Base-by-base conservation (phyloP, 2,113 vertebrate genomes). In the Macrotis lagotis region DNA sequence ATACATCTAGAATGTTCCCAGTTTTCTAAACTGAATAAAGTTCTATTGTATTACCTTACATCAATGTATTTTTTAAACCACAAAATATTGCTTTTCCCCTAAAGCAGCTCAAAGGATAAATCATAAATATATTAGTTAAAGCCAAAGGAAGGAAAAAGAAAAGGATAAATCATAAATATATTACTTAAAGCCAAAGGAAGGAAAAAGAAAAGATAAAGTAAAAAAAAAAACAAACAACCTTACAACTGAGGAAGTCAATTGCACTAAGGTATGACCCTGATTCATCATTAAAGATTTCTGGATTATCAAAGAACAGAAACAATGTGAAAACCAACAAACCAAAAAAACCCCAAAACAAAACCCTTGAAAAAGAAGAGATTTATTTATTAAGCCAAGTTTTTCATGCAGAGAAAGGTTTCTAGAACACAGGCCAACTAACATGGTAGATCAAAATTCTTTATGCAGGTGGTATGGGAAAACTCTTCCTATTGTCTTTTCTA, bases 131-230 rank as follows among this genome's bases (percentile, higher is more conserved):
- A 11, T 94, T 96, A 96, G 25, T 89, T 26, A 93, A 88, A 91
- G 47, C 90, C n/a, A 50, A 28, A 52, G 94, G 83, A 26, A 53
- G 9, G 10, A 50, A 50, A 50, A 4, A 4, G 5, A 50, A 4
- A 52, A 52, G 22, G 22, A 52, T 25, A 52, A 66, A 53, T 88
- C 9, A 48, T 90, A 59, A 92, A 11, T 10, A 90, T 26, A 11
- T 94, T 96, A 96, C 25, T 89, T 26, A 93, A 83, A 90, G 44
- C 92, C n/a, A 50, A 37, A 55, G 94, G 55, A 91, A 94, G 89
- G 49, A 11, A 51, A 51, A 90, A 89, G 49, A 10, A 94, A 94
- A 53, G 25, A 19, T 83, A 92, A 0, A 52, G 48, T 25, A 89
- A 92, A 37, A 90, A 92, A 51, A n/a, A n/a, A n/a, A n/a, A n/a